Percentiles rank a stretch among this genome's conserved stretches.
These are phyloP conservation scores for Oncorhynchus tshawytscha DNA, from an alignment of 2,113 vertebrate species.

Conservation along the genomic window DNA sequence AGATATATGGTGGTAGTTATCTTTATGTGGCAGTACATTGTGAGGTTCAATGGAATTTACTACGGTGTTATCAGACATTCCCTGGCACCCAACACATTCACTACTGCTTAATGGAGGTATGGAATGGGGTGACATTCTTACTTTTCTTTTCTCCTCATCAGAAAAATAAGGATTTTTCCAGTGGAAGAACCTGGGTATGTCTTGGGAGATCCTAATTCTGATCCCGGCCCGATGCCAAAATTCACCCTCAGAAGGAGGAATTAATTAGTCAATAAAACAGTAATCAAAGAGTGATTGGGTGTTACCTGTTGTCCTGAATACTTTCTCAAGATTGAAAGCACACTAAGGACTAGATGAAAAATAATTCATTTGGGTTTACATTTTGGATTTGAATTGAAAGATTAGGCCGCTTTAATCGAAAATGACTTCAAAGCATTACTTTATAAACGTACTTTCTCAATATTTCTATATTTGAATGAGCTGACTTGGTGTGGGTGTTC, in stretches of 20 bases:
- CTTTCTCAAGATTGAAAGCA: not conserved
- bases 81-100: not conserved
- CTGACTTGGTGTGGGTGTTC: too few species aligned
- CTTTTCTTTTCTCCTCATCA: conserved; percentile 5
- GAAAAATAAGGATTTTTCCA: conserved; percentile 3
- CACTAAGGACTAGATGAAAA: too few species aligned
- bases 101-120: conserved; percentile 39
- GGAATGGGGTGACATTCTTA: not conserved
- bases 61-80: not conserved
- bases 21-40: too few species aligned
- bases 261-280: not conserved
- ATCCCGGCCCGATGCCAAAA: not conserved
- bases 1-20: too few species aligned
- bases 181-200: not conserved
- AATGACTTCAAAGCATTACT: too few species aligned
- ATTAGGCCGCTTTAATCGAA: too few species aligned
- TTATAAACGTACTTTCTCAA: too few species aligned
- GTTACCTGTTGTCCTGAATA: not conserved
- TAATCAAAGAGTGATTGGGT: too few species aligned
- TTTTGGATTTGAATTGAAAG: too few species aligned
- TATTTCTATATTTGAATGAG: too few species aligned
- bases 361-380: too few species aligned
- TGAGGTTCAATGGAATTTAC: not conserved
- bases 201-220: not conserved
- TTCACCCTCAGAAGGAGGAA: not conserved